Evolutionary conservation across 2,797 vertebrate species (phyloP).

Genomic region (Sebastes elongatus): DNA sequence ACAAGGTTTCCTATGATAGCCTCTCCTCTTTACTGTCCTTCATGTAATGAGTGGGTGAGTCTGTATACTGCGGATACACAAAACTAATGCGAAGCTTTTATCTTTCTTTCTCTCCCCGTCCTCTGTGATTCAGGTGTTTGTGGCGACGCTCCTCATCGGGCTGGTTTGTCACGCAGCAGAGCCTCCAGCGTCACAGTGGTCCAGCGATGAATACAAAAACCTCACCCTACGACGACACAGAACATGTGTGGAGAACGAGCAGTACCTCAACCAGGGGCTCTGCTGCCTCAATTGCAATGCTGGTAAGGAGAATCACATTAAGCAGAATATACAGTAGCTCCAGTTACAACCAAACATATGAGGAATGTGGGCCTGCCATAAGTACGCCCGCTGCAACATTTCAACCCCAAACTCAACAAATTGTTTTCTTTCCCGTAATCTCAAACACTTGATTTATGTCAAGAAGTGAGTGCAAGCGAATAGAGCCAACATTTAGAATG

Average conservation of each 20-base stretch:
- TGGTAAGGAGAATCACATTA: constrained; percentile 69
- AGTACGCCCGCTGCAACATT: neutral
- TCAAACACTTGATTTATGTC: neutral
- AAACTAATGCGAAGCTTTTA: constrained; percentile 20
- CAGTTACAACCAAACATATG: neutral
- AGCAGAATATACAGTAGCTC: neutral
- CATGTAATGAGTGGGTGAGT: constrained; percentile 23
- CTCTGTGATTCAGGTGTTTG: constrained; percentile 49
- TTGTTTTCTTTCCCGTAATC: neutral
- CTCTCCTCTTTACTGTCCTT: constrained; percentile 62
- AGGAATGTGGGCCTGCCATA: neutral
- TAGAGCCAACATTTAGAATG: neutral
- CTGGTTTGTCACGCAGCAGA: constrained; percentile 61
- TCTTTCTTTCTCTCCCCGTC: neutral
- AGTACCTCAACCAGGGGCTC: constrained; percentile 76
- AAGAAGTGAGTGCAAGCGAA: neutral
- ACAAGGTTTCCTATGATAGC: constrained; percentile 76
- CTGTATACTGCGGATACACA: neutral
- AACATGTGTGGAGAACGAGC: constrained; percentile 77
- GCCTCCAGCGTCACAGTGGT: constrained; percentile 61
- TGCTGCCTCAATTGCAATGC: constrained; percentile 85
- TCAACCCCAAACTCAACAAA: neutral
- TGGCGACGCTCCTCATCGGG: constrained; percentile 34
- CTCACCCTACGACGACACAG: constrained; percentile 50
- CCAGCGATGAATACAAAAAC: constrained; percentile 64